Evolutionary conservation across 2,888 invertebrate species (phyloP), one percentile per base, ranked within the genome.

Genomic region (Gordius sp.): DNA sequence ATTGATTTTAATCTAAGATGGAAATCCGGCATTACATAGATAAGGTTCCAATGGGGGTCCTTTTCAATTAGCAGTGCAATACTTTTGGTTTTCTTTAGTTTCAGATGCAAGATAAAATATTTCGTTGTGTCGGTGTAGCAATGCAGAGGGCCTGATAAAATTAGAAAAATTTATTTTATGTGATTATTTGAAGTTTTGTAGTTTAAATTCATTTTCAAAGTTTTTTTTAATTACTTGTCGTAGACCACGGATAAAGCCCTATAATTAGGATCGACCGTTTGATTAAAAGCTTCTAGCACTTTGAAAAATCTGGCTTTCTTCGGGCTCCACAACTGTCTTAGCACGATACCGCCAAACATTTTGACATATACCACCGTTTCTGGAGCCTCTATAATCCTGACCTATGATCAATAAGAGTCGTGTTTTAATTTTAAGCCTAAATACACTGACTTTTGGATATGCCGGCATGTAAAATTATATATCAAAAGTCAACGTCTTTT

Each of bases 291-390:
- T 13, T 4, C 20, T 4, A 47, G 20, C 4, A n/a, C 20, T 47
- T 47, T 47, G 16, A n/a, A 20, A 20, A 47, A 47, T 20, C 20
- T 47, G 20, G 4, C 4, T 4, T 4, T 47, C 20, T 47, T 47
- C 13, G 47, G 47, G 8, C 20, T 47, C 47, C 47, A 47, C 8
- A 47, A 4, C 4, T 13, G 20, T 4, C 20, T 20, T 20, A 20
- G 13, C 4, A 47, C 47, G 16, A 8, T 18, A 18, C 47, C 47
- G 20, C 47, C 47, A 47, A 47, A 47, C 47, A 47, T 47, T 47
- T 47, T 47, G 47, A 47, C 47, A 47, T 47, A 47, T 18, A n/a
- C 8, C 16, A 47, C 47, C 8, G 4, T 23, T 20, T 20, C 47
- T 20, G 8, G 8, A 4, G 16, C 8, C 20, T 47, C 47, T n/a